A percentile compares a stretch with the other conserved stretches of the same genome.
Conservation (phyloP, 2,113 vertebrate species). For the Serinus canaria region DNA sequence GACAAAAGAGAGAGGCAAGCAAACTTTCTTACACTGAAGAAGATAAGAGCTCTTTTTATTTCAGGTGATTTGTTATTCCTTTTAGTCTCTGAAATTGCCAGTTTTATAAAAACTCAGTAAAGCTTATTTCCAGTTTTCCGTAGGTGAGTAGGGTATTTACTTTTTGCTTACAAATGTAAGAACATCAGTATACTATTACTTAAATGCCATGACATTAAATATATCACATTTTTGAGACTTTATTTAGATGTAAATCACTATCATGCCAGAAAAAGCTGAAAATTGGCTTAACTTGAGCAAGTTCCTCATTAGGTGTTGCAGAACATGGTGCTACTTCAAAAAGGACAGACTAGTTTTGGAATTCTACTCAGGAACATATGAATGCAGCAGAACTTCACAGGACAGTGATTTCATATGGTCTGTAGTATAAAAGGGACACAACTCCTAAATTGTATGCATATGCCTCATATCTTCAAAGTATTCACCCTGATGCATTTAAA, state of each 20-base stretch:
- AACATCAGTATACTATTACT: neutral
- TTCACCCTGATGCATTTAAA: neutral
- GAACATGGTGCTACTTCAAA: neutral
- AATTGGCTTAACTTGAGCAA: neutral
- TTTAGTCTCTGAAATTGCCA: neutral
- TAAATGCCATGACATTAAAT: neutral
- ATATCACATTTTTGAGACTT: neutral
- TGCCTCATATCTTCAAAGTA: accelerated
- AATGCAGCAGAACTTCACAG: neutral
- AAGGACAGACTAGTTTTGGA: neutral
- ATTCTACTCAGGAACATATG: neutral
- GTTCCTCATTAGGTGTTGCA: neutral
- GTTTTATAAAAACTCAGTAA: neutral
- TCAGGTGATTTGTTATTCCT: neutral
- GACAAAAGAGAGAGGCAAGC: neutral
- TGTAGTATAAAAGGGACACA: neutral
- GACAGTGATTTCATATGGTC: neutral
- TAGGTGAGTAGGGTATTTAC: neutral
- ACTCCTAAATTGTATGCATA: neutral
- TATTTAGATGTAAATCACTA: neutral
- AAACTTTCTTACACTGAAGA: neutral
- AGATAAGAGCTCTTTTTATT: neutral
- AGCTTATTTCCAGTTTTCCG: neutral
- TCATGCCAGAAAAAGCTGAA: neutral
- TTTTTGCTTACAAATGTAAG: neutral